Evolutionary conservation across 2,113 vertebrate genomes (phyloP).

Genomic region (Tetrao urogallus): DNA sequence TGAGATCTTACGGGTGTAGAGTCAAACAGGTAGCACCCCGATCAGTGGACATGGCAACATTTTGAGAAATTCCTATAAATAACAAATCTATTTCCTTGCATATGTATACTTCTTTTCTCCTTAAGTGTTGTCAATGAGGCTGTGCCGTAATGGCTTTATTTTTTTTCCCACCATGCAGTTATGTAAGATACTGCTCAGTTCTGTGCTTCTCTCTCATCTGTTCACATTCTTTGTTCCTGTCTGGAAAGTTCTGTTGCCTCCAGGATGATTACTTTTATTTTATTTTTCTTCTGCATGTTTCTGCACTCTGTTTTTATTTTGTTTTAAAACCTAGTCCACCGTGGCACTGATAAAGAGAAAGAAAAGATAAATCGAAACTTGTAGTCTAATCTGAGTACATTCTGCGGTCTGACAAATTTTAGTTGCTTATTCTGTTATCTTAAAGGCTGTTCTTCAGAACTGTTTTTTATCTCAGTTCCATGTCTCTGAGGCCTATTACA

Average conservation of each 20-base stretch:
- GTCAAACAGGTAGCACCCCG: neutral
- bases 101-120: neutral
- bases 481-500: constrained; percentile 7
- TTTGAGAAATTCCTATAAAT: neutral
- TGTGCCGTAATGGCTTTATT: neutral
- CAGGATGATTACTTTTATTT: neutral
- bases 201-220: neutral
- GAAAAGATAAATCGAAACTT: neutral
- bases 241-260: neutral
- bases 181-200: neutral
- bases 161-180: neutral
- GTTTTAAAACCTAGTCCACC: neutral
- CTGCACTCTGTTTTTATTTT: neutral
- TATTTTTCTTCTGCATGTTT: neutral
- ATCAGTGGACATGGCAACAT: neutral
- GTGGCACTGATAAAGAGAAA: neutral
- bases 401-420: constrained; percentile 15
- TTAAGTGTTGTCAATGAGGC: neutral
- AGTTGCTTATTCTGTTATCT: constrained; percentile 11
- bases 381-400: constrained; percentile 9
- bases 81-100: neutral
- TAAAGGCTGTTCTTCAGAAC: constrained; percentile 16
- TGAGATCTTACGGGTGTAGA: neutral
- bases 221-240: neutral
- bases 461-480: constrained; percentile 1